A percentile compares a stretch with the other conserved stretches of the same genome.
These are phyloP conservation scores for Hyperoplus lanceolatus DNA, from an alignment of 2,797 vertebrate species.

Conservation along the genomic window DNA sequence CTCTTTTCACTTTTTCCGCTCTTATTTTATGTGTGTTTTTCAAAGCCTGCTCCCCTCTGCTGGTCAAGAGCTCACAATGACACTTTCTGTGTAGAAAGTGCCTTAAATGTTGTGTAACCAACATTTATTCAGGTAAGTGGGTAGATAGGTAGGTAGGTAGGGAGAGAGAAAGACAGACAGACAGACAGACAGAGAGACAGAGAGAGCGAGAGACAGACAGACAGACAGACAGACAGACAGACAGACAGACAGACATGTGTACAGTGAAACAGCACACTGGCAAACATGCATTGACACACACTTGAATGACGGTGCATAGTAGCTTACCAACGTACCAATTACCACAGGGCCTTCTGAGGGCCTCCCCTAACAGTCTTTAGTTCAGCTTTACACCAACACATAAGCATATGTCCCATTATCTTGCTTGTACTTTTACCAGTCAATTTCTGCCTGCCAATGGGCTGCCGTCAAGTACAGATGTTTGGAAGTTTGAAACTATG, in stretches of 20 bases:
- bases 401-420: constrained; percentile 18
- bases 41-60: constrained; percentile 74
- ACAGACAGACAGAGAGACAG: no score
- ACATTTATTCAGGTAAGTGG: constrained; percentile 19
- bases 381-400: not conserved
- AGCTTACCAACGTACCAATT: constrained; percentile 29
- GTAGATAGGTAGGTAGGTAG: not conserved
- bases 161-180: not conserved
- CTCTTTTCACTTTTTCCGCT: constrained; percentile 31
- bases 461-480: constrained; percentile 14
- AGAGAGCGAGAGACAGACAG: no score
- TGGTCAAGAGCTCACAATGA: constrained; percentile 67
- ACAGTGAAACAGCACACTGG: constrained; percentile 23
- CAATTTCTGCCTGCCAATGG: not conserved
- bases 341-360: constrained; percentile 7
- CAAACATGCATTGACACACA: constrained; percentile 31
- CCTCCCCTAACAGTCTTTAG: constrained; percentile 7
- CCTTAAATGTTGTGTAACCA: constrained; percentile 26
- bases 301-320: constrained; percentile 9
- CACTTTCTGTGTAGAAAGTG: constrained; percentile 40
- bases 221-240: no score
- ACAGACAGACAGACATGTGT: constrained; percentile 2
- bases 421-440: not conserved
- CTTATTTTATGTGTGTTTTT: constrained; percentile 45
- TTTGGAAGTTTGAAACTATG: constrained; percentile 2